phyloP scores from a whole-genome alignment of 2,113 vertebrate genomes.

The Synchiropus splendidus region DNA sequence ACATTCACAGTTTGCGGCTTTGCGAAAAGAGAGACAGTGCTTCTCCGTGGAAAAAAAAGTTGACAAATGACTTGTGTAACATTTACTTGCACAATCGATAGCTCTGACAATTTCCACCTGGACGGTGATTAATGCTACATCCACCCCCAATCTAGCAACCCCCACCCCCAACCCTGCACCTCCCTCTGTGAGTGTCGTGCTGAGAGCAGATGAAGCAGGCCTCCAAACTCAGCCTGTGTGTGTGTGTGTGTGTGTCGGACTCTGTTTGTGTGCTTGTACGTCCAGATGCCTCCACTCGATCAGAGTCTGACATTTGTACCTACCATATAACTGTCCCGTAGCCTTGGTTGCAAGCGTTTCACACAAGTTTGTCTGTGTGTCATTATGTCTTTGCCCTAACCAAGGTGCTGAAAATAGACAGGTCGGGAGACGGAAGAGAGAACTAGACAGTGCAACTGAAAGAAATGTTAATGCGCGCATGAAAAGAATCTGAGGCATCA shows the following conservation, averaged over 20 bases:
- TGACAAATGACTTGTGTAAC: constrained; percentile 91
- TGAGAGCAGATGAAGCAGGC: constrained; percentile 57
- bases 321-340: constrained; percentile 26
- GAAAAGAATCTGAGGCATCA: constrained; percentile 53
- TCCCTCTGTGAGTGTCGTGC: constrained; percentile 52
- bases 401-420: constrained; percentile 55
- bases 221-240: constrained; percentile 21
- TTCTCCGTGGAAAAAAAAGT: constrained; percentile 48
- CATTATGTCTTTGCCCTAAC: constrained; percentile 27
- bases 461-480: constrained; percentile 58
- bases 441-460: constrained; percentile 33
- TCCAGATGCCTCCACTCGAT: constrained; percentile 12
- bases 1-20: constrained; percentile 32
- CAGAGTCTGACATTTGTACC: too few species aligned
- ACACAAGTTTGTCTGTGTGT: constrained; percentile 23
- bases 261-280: constrained; percentile 17
- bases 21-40: constrained; percentile 50
- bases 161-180: constrained; percentile 35
- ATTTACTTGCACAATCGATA: constrained; percentile 92
- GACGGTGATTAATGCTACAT: constrained; percentile 83
- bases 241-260: constrained; percentile 1
- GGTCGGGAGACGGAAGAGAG: constrained; percentile 37
- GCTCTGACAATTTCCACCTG: constrained; percentile 85
- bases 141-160: constrained; percentile 57
- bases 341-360: constrained; percentile 22